Conservation (phyloP, 2,797 vertebrate species). For the Myotis daubentonii region DNA sequence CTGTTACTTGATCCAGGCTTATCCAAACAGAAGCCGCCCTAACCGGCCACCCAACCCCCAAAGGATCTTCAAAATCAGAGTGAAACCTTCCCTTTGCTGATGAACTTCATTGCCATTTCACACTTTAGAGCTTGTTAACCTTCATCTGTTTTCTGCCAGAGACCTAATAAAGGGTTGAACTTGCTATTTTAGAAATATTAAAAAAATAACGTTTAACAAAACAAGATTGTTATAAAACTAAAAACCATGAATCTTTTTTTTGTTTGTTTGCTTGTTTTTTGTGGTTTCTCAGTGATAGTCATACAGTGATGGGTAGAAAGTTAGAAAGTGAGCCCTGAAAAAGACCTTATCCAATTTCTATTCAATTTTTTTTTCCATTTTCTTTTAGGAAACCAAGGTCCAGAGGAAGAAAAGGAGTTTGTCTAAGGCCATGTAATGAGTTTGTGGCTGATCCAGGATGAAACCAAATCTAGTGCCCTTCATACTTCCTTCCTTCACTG, state of each 20-base stretch:
- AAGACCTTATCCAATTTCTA: not conserved
- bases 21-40: not conserved
- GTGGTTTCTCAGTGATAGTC: not conserved
- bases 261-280: not conserved
- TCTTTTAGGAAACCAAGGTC: not conserved
- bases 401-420: not conserved
- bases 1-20: not conserved
- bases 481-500: not conserved
- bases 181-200: not conserved
- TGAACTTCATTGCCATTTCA: not conserved
- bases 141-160: not conserved
- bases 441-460: not conserved
- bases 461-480: not conserved
- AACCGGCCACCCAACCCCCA: no score
- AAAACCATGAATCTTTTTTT: not conserved
- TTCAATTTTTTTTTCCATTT: not conserved
- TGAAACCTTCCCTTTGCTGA: not conserved
- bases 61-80: not conserved
- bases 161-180: not conserved
- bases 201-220: conserved; percentile 18
- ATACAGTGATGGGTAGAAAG: not conserved
- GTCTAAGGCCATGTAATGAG: not conserved
- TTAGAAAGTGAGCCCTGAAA: not conserved
- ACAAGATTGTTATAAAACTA: not conserved
- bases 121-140: not conserved